Percentiles rank a stretch among this genome's conserved stretches.
These are phyloP conservation scores for Sebastes trivittatus DNA, from an alignment of 2,797 vertebrate species.

Conservation along the genomic window DNA sequence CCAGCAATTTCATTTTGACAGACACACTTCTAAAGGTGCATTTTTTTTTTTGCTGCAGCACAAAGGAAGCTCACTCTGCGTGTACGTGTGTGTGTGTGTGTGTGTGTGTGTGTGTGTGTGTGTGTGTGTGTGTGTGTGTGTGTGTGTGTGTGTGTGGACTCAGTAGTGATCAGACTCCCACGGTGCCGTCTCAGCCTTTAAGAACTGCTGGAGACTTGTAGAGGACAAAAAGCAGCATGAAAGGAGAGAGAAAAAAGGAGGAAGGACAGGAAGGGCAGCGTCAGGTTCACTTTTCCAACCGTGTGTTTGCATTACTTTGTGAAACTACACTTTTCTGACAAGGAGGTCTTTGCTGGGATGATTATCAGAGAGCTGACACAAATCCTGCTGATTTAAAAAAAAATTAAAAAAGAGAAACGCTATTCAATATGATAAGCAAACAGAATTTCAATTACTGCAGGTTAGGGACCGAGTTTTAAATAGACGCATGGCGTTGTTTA, in stretches of 20 bases:
- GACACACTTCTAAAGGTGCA: constrained; percentile 68
- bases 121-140: constrained; percentile 1
- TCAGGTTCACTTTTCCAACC: constrained; percentile 60
- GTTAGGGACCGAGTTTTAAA: constrained; percentile 46
- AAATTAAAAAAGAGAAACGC: constrained; percentile 15
- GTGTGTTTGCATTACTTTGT: constrained; percentile 70
- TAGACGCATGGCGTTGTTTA: constrained; percentile 29
- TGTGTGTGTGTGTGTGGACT: constrained; percentile 48
- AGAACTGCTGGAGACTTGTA: constrained; percentile 75
- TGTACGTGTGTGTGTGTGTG: neutral
- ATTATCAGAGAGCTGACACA: constrained; percentile 58
- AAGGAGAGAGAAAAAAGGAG: constrained; percentile 52
- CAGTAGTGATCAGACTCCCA: constrained; percentile 77
- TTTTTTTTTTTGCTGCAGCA: constrained; percentile 24
- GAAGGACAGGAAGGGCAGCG: constrained; percentile 61
- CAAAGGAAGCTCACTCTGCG: constrained; percentile 45
- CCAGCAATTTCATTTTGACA: constrained; percentile 76
- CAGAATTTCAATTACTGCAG: constrained; percentile 45
- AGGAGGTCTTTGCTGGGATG: constrained; percentile 49
- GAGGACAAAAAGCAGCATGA: constrained; percentile 77
- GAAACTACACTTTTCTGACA: constrained; percentile 65
- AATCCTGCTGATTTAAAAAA: constrained; percentile 37
- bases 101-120: neutral
- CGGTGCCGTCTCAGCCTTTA: constrained; percentile 74
- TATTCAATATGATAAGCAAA: constrained; percentile 38